A percentile compares a stretch with the other conserved stretches of the same genome.
These are phyloP conservation scores for Leptatherina wallacei DNA, from an alignment of 2,797 vertebrate species.

Conservation along the genomic window DNA sequence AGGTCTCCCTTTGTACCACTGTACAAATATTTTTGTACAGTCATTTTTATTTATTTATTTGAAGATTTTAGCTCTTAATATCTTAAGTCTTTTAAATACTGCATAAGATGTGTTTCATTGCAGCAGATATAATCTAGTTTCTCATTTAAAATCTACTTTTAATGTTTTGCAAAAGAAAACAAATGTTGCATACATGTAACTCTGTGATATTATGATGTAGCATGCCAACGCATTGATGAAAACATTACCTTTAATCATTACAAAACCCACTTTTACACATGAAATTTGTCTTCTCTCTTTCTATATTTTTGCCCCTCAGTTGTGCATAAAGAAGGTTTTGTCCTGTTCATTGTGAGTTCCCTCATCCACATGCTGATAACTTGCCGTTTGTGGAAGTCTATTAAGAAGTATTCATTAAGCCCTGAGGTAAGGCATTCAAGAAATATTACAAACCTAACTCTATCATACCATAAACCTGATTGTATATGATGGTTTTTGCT, in stretches of 20 bases:
- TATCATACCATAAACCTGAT: background rate
- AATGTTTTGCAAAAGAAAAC: background rate
- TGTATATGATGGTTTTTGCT: constrained; percentile 1
- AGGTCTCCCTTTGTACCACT: background rate
- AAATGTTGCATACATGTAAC: background rate
- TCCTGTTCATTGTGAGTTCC: constrained; percentile 87
- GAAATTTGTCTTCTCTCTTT: constrained; percentile 14
- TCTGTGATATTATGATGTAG: background rate
- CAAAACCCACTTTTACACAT: background rate
- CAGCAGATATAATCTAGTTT: background rate
- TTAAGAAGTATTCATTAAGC: constrained; percentile 87
- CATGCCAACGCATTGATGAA: background rate
- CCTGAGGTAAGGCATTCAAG: constrained; percentile 83
- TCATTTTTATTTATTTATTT: background rate
- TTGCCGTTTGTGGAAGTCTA: constrained; percentile 87
- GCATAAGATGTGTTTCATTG: background rate
- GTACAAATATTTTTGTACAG: background rate
- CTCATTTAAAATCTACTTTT: background rate
- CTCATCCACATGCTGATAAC: constrained; percentile 90
- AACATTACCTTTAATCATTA: constrained; percentile 2
- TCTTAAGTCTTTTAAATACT: background rate
- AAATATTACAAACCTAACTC: background rate
- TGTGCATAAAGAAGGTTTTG: constrained; percentile 89
- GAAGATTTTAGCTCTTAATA: background rate
- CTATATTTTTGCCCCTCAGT: constrained; percentile 69